These are phyloP conservation scores for Orchestia grillus DNA, from an alignment of 1,140 invertebrate genomes.

Conservation along the genomic window DNA sequence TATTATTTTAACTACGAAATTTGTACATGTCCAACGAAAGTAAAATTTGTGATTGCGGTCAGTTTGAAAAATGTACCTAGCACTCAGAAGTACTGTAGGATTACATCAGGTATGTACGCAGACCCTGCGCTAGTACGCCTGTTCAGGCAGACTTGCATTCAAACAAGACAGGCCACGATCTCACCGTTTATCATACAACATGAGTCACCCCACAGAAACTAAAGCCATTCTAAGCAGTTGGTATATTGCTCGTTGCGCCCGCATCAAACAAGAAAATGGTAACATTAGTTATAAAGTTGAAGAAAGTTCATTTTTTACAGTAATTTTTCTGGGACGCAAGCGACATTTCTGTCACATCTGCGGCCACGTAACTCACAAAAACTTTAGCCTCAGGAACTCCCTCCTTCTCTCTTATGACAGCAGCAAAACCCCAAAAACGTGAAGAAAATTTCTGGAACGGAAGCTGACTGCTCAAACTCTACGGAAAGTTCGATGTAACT, in stretches of 20 bases:
- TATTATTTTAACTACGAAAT: not conserved
- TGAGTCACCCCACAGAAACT: not conserved
- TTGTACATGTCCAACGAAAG: not conserved
- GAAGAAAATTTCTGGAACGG: constrained; percentile 51
- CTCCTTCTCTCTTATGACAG: constrained; percentile 41
- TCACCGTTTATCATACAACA: not conserved
- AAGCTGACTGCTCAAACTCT: constrained; percentile 51
- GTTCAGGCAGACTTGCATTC: not conserved
- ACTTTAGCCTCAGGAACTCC: constrained; percentile 36
- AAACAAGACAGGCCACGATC: not conserved
- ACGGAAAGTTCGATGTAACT: constrained; percentile 54
- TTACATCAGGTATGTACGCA: not conserved
- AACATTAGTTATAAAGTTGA: constrained; percentile 40
- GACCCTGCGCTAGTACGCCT: not conserved
- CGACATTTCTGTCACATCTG: constrained; percentile 54
- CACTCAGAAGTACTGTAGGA: too few relatives aligned
- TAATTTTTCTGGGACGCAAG: constrained; percentile 15
- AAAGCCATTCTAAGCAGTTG: not conserved
- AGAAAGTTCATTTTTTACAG: constrained; percentile 14
- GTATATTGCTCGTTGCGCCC: not conserved
- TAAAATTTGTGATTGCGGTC: not conserved
- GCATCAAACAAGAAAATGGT: constrained; percentile 34
- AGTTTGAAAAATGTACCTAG: not conserved
- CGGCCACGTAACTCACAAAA: constrained; percentile 42
- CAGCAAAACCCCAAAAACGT: not conserved